phyloP scores from a whole-genome alignment of 2,888 invertebrate genomes.

The Leucania comma region DNA sequence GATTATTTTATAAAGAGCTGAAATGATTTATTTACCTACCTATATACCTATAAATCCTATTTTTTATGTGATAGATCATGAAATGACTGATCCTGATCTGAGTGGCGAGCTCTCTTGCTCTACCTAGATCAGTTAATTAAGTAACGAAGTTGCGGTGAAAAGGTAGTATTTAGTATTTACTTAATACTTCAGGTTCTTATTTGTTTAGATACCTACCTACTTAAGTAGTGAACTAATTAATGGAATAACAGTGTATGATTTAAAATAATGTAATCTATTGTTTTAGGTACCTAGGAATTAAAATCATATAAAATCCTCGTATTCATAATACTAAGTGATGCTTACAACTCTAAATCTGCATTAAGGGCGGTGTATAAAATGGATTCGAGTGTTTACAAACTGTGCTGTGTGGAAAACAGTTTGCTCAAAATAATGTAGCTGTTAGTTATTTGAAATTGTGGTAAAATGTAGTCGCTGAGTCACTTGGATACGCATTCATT shows the following conservation, averaged over 20 bases:
- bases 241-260: conserved; percentile 3
- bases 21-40: no score
- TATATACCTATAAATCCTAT: no score
- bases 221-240: conserved; percentile 7
- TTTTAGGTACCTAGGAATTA: conserved; percentile 20
- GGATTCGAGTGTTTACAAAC: conserved; percentile 52
- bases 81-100: no score
- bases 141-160: no score
- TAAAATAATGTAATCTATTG: neutral
- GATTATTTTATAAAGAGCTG: no score
- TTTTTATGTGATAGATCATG: no score
- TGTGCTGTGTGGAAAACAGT: conserved; percentile 38
- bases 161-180: no score
- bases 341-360: conserved; percentile 31
- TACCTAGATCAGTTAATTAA: no score
- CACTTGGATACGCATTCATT: conserved; percentile 34
- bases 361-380: conserved; percentile 32
- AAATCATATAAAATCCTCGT: conserved; percentile 32
- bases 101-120: no score
- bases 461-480: conserved; percentile 37
- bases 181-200: no score
- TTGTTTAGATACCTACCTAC: no score
- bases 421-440: conserved; percentile 37
- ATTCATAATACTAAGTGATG: conserved; percentile 41
- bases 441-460: conserved; percentile 40